phyloP scores from a whole-genome alignment of 2,888 invertebrate species.

The Ophion ventricosus region DNA sequence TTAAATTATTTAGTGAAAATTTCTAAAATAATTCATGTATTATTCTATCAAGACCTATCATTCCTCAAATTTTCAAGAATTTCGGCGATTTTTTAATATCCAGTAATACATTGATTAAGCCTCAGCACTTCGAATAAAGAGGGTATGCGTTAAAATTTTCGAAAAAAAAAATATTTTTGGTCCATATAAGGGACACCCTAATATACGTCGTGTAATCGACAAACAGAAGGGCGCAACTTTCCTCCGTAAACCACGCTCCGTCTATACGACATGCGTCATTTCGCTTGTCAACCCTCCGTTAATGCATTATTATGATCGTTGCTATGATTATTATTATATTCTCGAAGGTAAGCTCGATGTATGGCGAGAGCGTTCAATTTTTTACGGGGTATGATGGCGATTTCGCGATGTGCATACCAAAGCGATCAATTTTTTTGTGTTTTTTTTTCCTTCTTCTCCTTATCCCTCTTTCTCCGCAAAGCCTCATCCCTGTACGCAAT shows the following conservation, averaged over 20 bases:
- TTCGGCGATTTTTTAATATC: no score
- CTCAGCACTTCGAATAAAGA: no score
- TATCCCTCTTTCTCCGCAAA: conserved; percentile 18
- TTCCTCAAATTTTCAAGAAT: no score
- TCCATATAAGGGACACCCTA: no score
- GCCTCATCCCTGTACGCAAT: conserved; percentile 1
- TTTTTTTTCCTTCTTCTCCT: conserved; percentile 63
- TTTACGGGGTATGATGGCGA: conserved; percentile 80
- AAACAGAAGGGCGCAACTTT: not conserved
- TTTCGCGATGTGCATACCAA: conserved; percentile 75
- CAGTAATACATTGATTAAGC: no score
- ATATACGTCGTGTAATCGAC: not conserved
- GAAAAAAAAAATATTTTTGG: no score
- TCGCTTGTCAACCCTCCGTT: not conserved
- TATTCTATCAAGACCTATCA: no score
- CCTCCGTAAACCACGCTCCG: not conserved
- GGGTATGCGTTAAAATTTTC: no score
- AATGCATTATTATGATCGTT: not conserved
- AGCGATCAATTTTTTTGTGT: conserved; percentile 73
- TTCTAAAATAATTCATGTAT: no score
- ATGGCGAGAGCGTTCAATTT: conserved; percentile 78
- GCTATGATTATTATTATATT: conserved; percentile 22
- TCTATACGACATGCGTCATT: not conserved
- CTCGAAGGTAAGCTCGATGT: conserved; percentile 8
- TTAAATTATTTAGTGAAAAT: no score